These are phyloP conservation scores for Pocillopora damicornis DNA, from an alignment of 64 coral and sea anemone genomes.

Conservation along the genomic window DNA sequence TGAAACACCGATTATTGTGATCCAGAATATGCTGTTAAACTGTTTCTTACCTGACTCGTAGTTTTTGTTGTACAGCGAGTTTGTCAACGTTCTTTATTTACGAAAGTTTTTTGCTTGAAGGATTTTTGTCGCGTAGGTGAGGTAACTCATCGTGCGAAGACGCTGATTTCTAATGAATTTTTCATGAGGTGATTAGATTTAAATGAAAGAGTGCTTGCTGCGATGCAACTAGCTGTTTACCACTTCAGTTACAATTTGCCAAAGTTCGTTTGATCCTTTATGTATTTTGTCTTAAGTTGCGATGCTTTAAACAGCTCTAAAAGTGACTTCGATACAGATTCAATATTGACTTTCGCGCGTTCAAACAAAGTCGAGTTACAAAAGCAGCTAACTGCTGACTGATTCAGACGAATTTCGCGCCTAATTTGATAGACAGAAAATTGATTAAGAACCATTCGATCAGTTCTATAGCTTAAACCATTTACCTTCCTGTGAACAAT, in stretches of 20 bases:
- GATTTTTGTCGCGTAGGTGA: background rate
- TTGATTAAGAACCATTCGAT: too few relatives aligned
- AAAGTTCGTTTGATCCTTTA: background rate
- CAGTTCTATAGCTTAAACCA: too few relatives aligned
- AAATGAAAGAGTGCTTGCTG: constrained; percentile 9
- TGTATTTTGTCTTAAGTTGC: background rate
- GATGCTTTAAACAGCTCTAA: too few relatives aligned
- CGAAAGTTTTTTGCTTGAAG: background rate
- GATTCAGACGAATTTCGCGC: too few relatives aligned
- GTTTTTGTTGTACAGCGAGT: too few relatives aligned
- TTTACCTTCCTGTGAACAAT: too few relatives aligned
- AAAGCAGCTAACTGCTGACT: too few relatives aligned
- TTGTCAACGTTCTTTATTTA: background rate
- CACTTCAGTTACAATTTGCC: background rate
- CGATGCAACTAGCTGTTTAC: background rate
- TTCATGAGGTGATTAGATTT: constrained; percentile 30
- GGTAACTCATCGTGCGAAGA: background rate
- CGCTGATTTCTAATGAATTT: constrained; percentile 16
- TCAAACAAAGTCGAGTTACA: too few relatives aligned
- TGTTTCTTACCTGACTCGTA: background rate
- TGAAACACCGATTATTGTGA: background rate
- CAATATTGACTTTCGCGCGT: too few relatives aligned
- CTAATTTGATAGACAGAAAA: too few relatives aligned
- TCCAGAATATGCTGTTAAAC: background rate
- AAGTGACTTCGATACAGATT: too few relatives aligned